Percentiles rank a stretch among this genome's conserved stretches.
Conservation (phyloP, 2,113 vertebrate genomes). For the Etheostoma spectabile region DNA sequence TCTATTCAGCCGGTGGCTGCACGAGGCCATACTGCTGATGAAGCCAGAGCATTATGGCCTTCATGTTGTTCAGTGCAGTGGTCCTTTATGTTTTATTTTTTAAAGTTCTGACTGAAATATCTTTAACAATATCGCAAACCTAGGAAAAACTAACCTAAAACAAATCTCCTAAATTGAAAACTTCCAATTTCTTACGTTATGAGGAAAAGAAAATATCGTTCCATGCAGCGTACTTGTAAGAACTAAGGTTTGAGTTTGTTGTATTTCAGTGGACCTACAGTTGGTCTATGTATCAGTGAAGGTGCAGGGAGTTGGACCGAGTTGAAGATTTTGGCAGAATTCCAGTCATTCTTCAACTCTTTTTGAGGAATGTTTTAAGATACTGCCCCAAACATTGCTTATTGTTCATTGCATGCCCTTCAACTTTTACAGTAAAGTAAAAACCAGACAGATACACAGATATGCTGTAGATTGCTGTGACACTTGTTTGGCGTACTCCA, state of each 20-base stretch:
- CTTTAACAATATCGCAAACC: not conserved
- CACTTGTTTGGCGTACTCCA: slow-evolving; percentile 26
- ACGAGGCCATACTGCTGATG: slow-evolving; percentile 20
- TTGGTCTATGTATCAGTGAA: slow-evolving; percentile 22
- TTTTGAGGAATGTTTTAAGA: slow-evolving; percentile 58
- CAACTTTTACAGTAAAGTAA: slow-evolving; percentile 50
- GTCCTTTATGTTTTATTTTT: slow-evolving; percentile 2
- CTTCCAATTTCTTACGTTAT: not conserved
- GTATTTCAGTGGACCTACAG: not conserved
- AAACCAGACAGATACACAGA: slow-evolving; percentile 58
- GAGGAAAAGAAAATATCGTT: not conserved
- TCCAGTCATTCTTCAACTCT: slow-evolving; percentile 58
- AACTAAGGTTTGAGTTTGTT: slow-evolving; percentile 3
- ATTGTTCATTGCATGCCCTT: slow-evolving; percentile 54
- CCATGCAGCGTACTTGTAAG: not conserved
- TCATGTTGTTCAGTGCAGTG: not conserved
- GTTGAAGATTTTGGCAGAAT: slow-evolving; percentile 43
- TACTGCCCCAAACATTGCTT: slow-evolving; percentile 48
- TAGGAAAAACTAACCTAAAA: no score
- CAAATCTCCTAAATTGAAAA: not conserved
- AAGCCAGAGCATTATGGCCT: slow-evolving; percentile 16
- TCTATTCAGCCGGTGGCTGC: slow-evolving; percentile 50
- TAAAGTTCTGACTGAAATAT: not conserved
- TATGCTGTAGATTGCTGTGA: slow-evolving; percentile 28
- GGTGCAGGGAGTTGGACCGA: slow-evolving; percentile 18